These are phyloP conservation scores for Pantherophis guttatus DNA, from an alignment of 2,113 vertebrate species.

Conservation along the genomic window DNA sequence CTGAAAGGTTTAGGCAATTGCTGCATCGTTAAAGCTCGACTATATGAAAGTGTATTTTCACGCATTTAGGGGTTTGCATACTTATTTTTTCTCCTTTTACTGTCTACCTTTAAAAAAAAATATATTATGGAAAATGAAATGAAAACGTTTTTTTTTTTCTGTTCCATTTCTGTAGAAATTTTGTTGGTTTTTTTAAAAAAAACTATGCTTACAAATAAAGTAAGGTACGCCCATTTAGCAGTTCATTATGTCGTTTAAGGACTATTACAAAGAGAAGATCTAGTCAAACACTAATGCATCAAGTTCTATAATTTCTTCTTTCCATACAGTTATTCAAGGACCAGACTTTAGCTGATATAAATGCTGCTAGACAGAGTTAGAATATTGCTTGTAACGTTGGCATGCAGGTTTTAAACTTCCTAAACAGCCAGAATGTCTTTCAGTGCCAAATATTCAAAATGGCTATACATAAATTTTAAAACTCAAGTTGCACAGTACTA, in stretches of 20 bases:
- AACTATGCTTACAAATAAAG: not conserved
- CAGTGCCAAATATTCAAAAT: not conserved
- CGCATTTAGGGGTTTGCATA: not conserved
- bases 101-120: not conserved
- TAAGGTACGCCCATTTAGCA: not conserved
- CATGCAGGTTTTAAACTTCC: not conserved
- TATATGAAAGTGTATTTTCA: not conserved
- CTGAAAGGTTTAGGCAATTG: not conserved
- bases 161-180: not conserved
- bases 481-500: not conserved
- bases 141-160: not conserved
- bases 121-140: slow-evolving; percentile 28
- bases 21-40: not conserved
- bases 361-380: not conserved
- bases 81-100: too few species aligned
- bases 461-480: not conserved
- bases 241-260: not conserved
- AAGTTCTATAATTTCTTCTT: not conserved
- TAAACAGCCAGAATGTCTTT: not conserved
- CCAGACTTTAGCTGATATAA: not conserved
- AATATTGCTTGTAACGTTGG: not conserved
- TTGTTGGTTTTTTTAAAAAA: not conserved
- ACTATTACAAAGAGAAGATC: not conserved
- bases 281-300: not conserved
- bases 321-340: not conserved